Conservation (phyloP, 2,113 vertebrate species). For the Phocoena sinus region DNA sequence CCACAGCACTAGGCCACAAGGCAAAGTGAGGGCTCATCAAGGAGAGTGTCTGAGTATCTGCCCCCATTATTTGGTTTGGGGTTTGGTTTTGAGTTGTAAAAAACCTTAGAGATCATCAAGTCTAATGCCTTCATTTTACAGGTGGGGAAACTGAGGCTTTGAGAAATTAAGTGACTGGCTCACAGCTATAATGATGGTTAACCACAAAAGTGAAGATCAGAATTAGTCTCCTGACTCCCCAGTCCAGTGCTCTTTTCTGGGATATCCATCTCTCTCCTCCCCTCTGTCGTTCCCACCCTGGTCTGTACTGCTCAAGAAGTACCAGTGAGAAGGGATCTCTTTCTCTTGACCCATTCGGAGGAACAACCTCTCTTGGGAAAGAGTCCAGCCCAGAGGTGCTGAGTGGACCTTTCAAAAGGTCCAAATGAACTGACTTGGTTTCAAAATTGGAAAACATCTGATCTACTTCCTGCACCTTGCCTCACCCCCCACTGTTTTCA, state of each 20-base stretch:
- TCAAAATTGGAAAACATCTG: not conserved
- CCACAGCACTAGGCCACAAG: not conserved
- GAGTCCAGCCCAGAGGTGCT: not conserved
- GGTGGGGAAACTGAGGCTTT: not conserved
- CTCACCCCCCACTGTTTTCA: not conserved
- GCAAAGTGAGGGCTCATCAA: not conserved
- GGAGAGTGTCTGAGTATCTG: not conserved
- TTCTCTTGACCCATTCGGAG: not conserved
- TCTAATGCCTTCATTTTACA: not conserved
- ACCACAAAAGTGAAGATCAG: not conserved
- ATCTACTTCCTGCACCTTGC: not conserved
- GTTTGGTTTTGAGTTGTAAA: not conserved
- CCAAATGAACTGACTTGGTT: not conserved
- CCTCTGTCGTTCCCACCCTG: not conserved
- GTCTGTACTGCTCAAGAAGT: not conserved
- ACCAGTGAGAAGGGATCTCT: not conserved
- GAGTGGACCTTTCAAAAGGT: not conserved
- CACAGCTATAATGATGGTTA: not conserved
- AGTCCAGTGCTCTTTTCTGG: not conserved
- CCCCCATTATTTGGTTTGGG: not conserved
- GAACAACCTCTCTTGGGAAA: not conserved
- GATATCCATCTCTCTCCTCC: not conserved
- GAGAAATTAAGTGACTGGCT: not conserved
- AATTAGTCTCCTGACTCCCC: not conserved
- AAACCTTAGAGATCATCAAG: not conserved